Percentiles rank a stretch among this genome's conserved stretches.
Conservation (phyloP, 1,140 invertebrate genomes). For the Ganaspis sp. region DNA sequence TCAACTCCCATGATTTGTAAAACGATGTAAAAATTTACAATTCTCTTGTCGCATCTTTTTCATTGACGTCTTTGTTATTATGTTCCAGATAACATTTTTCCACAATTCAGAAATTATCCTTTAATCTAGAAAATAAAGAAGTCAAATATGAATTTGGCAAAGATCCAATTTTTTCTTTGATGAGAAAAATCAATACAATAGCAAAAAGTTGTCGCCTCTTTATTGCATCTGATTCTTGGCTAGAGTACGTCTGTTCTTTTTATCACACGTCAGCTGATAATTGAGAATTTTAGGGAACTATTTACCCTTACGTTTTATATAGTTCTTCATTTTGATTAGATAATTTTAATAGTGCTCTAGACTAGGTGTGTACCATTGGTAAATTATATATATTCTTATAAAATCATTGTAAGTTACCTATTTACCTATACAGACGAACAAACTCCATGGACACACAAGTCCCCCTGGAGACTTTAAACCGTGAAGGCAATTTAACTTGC, state of each 20-base stretch:
- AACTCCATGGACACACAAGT: background rate
- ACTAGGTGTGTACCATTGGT: background rate
- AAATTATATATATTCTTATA: background rate
- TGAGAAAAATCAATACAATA: background rate
- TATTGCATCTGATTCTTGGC: background rate
- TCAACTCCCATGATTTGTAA: constrained; percentile 9
- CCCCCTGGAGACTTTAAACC: background rate
- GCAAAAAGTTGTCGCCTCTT: background rate
- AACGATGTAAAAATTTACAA: constrained; percentile 15
- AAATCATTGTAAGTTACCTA: background rate
- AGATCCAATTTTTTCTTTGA: background rate
- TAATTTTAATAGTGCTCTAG: background rate
- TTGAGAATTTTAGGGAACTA: background rate
- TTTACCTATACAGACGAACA: background rate
- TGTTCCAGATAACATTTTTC: background rate
- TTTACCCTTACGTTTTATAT: background rate
- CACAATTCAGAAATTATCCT: background rate
- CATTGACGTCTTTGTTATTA: background rate
- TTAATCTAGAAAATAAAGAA: background rate
- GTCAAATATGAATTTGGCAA: background rate
- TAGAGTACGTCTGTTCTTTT: background rate
- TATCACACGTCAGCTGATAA: background rate
- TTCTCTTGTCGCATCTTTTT: constrained; percentile 2
- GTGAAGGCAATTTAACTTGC: background rate
- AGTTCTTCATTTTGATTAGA: background rate